A percentile compares a stretch with the other conserved stretches of the same genome.
Evolutionary conservation across 2,888 invertebrate species (phyloP).

Genomic region (Muschampia plurimacula): DNA sequence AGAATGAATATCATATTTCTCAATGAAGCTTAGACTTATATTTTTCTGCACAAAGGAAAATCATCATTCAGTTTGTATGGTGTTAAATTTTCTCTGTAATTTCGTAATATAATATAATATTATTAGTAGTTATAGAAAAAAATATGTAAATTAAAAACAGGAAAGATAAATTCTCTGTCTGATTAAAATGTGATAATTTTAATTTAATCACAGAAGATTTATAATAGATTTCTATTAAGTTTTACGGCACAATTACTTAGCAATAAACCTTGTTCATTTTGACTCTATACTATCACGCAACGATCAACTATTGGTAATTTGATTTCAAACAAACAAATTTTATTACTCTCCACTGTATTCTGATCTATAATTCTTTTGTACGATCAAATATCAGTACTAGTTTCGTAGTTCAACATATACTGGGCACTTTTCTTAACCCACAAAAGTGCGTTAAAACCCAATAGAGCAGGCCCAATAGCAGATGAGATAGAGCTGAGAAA

Average conservation of each 20-base stretch:
- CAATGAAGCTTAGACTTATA: too few relatives aligned
- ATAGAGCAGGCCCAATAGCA: slow-evolving; percentile 63
- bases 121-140: not conserved
- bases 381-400: slow-evolving; percentile 44
- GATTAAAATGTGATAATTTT: not conserved
- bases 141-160: not conserved
- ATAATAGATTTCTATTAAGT: slow-evolving; percentile 29
- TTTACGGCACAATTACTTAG: slow-evolving; percentile 43
- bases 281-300: slow-evolving; percentile 67
- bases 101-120: too few relatives aligned
- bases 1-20: too few relatives aligned
- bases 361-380: slow-evolving; percentile 56
- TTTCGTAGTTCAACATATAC: slow-evolving; percentile 52
- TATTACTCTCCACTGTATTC: slow-evolving; percentile 54
- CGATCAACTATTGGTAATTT: slow-evolving; percentile 73
- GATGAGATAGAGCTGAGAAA: not conserved
- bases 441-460: slow-evolving; percentile 80
- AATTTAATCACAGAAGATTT: slow-evolving; percentile 33
- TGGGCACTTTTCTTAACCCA: slow-evolving; percentile 75
- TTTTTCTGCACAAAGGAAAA: too few relatives aligned
- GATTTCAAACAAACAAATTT: slow-evolving; percentile 78
- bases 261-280: slow-evolving; percentile 42
- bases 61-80: too few relatives aligned
- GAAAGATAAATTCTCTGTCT: too few relatives aligned
- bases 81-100: too few relatives aligned